Evolutionary conservation across 2,888 invertebrate species (phyloP), one percentile per base, ranked within the genome.

Genomic region (Dicyrtoma fusca): DNA sequence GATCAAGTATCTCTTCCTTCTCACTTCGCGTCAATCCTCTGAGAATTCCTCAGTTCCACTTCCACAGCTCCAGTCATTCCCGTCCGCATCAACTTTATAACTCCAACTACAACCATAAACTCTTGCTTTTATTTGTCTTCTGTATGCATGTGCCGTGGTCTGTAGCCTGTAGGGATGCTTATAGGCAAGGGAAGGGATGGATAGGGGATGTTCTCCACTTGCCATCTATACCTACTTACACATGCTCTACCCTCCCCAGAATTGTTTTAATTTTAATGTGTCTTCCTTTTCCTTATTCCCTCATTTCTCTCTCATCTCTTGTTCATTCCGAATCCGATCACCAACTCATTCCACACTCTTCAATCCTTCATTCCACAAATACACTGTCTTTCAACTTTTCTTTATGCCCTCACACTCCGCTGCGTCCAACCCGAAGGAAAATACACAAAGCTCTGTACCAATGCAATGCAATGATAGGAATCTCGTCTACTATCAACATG

Each of bases 241-340:
- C 34, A 34, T 34, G 13, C 34, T 45, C 62, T 42, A 17, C 44
- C 45, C 63, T 63, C 68, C 61, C 69, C 45, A 53, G 73, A 73
- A 73, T 76, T 76, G 76, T 76, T 76, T 76, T 76, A 76, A 76
- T 76, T 74, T 74, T 76, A 76, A 76, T 76, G 72, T 73, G 42
- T 59, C 75, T 51, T 34, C 34, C 72, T 69, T 42, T 69, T 55
- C 53, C 68, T 70, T 34, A 34, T 61, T 72, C 62, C 74, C 62
- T 71, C 34, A 26, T 66, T 63, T 25, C 45, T 23, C 73, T 53
- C 64, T 51, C 45, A n/a, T 51, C 55, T 25, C 47, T 44, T 34
- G 21, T 19, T 57, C 55, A 21, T 25, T 55, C 55, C 55, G 21
- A 21, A 44, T 45, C 5, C 14, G 17, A 49, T 49, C 49, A 49